Percentiles rank a stretch among this genome's conserved stretches.
Conservation (phyloP, 2,797 vertebrate species). For the Hyperoplus lanceolatus region DNA sequence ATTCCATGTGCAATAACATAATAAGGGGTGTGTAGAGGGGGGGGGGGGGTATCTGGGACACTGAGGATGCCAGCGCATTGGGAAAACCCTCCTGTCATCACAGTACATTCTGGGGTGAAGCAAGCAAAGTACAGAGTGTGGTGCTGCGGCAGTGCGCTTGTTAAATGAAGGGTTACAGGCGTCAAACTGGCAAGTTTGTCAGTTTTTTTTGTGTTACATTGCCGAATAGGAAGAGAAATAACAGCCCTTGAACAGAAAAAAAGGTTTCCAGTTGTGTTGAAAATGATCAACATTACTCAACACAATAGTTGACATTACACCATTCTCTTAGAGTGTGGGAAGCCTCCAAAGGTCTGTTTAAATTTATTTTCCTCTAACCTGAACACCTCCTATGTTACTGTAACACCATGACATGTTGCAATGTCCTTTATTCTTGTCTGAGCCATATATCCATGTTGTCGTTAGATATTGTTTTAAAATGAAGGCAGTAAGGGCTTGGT, state of each 20-base stretch:
- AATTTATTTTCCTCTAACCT: not conserved
- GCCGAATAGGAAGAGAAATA: conserved; percentile 24
- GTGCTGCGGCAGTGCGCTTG: conserved; percentile 29
- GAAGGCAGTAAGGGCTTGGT: conserved; percentile 47
- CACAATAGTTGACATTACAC: conserved; percentile 15
- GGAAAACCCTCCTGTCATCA: conserved; percentile 59
- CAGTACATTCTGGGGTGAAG: conserved; percentile 40
- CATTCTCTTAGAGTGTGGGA: conserved; percentile 7
- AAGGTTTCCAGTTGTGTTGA: conserved; percentile 27
- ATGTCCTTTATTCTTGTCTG: conserved; percentile 5
- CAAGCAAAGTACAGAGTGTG: conserved; percentile 54
- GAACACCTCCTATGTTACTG: conserved; percentile 4
- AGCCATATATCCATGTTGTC: not conserved
- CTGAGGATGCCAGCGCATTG: conserved; percentile 10
- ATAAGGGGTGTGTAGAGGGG: too few species aligned
- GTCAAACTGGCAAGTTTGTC: conserved; percentile 45
- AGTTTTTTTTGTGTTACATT: conserved; percentile 10
- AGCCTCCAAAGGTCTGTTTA: not conserved
- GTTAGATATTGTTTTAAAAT: conserved; percentile 24
- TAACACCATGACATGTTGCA: too few species aligned
- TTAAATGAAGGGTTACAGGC: conserved; percentile 64
- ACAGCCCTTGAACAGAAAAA: conserved; percentile 19
- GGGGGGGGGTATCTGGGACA: conserved; percentile 22
- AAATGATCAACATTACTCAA: conserved; percentile 26
- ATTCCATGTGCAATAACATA: conserved; percentile 11